Percentiles rank a stretch among this genome's conserved stretches.
phyloP scores from a whole-genome alignment of 2,113 vertebrate genomes.

The Oncorhynchus keta region DNA sequence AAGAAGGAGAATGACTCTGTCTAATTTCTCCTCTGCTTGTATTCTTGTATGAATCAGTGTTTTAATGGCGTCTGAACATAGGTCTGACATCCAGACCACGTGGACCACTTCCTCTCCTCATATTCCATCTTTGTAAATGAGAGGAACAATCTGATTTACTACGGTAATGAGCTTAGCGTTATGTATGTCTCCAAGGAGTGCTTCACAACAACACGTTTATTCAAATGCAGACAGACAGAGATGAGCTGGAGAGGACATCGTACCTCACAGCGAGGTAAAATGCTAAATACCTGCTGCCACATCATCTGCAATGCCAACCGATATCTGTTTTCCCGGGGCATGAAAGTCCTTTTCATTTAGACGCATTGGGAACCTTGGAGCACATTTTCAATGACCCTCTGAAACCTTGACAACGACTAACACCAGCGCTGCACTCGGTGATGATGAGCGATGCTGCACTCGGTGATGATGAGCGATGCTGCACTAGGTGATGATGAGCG shows the following conservation, averaged over 20 bases:
- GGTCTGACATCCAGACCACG: not conserved
- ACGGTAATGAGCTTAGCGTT: slow-evolving; percentile 50
- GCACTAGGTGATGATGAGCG: too few relatives aligned
- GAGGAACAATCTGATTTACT: slow-evolving; percentile 51
- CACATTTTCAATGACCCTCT: slow-evolving; percentile 39
- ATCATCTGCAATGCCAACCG: slow-evolving; percentile 5
- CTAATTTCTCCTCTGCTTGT: too few relatives aligned
- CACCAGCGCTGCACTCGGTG: not conserved
- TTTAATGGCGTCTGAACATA: not conserved
- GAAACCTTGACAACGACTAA: slow-evolving; percentile 17
- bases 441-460: not conserved
- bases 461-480: not conserved
- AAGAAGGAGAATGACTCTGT: too few relatives aligned
- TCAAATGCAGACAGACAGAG: slow-evolving; percentile 44
- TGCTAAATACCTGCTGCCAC: slow-evolving; percentile 33
- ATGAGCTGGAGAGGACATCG: slow-evolving; percentile 40
- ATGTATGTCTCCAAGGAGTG: slow-evolving; percentile 44
- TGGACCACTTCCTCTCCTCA: not conserved
- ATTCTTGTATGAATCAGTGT: too few relatives aligned
- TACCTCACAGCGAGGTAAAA: slow-evolving; percentile 15
- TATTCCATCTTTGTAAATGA: slow-evolving; percentile 41
- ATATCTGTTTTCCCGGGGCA: slow-evolving; percentile 25
- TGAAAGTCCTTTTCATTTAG: slow-evolving; percentile 38
- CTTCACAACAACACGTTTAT: slow-evolving; percentile 54
- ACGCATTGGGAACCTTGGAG: slow-evolving; percentile 24